These are phyloP conservation scores for Mungos mungo DNA, from an alignment of 2,113 vertebrate genomes.

Conservation along the genomic window DNA sequence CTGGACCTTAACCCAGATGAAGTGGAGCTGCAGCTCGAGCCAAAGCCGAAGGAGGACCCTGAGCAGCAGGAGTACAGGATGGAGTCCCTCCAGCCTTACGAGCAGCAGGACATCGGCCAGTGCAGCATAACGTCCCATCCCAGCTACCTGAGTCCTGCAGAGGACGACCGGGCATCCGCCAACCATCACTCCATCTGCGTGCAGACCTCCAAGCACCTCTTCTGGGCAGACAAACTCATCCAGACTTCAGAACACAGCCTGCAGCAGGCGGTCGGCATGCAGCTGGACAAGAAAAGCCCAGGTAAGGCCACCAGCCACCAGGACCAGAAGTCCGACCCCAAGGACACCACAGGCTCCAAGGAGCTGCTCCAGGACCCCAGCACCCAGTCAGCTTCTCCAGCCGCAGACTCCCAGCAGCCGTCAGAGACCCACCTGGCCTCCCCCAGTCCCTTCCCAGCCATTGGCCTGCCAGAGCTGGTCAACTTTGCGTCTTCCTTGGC, in stretches of 20 bases:
- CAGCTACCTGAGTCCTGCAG: fast-evolving
- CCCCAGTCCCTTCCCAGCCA: not conserved
- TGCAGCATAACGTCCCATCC: not conserved
- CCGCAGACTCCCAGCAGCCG: not conserved
- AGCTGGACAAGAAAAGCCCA: fast-evolving
- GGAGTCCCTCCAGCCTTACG: not conserved
- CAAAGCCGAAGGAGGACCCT: not conserved
- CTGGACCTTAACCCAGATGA: not conserved
- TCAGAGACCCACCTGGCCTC: fast-evolving
- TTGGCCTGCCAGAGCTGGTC: constrained; percentile 27
- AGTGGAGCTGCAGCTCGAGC: fast-evolving
- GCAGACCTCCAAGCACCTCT: constrained; percentile 76
- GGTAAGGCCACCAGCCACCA: fast-evolving
- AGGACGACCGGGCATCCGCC: fast-evolving
- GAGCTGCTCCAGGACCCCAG: not conserved
- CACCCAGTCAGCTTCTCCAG: not conserved
- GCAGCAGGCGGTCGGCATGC: fast-evolving
- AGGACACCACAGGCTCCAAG: not conserved
- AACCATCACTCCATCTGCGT: not conserved
- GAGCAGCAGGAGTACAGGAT: not conserved
- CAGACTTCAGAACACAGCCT: constrained; percentile 62
- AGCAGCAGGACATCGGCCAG: fast-evolving
- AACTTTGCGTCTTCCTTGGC: constrained; percentile 52
- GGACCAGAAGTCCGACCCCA: fast-evolving
- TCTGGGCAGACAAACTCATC: constrained; percentile 63